Percentiles rank a stretch among this genome's conserved stretches.
These are phyloP conservation scores for Drosophila biarmipes DNA, from an alignment of 1,140 invertebrate genomes.

Conservation along the genomic window DNA sequence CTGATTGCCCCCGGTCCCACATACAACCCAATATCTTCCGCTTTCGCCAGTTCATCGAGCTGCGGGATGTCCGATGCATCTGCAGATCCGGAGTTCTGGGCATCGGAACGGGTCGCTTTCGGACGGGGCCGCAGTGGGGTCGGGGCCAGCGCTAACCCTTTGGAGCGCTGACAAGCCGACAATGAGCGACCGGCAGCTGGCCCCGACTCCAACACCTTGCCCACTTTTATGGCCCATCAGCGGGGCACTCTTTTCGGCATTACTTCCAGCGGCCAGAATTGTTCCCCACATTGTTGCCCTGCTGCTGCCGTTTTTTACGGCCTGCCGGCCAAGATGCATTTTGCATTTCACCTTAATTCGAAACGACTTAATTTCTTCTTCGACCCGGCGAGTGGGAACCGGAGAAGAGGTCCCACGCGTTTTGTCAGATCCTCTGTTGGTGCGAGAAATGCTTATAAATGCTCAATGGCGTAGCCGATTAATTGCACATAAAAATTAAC, in stretches of 20 bases:
- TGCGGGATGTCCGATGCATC: constrained; percentile 52
- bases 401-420: not conserved
- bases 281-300: constrained; percentile 60
- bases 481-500: constrained; percentile 83
- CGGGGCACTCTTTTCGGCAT: constrained; percentile 11
- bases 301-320: constrained; percentile 43
- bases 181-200: constrained; percentile 61
- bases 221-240: constrained; percentile 66
- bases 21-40: not conserved
- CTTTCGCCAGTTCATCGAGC: constrained; percentile 47
- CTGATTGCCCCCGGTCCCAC: not conserved
- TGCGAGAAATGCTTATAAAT: constrained; percentile 79
- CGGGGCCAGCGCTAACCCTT: not conserved
- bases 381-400: constrained; percentile 12
- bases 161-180: constrained; percentile 50
- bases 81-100: not conserved
- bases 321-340: constrained; percentile 42
- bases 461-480: constrained; percentile 80
- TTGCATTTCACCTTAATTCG: constrained; percentile 80
- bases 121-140: not conserved
- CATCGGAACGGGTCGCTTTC: not conserved
- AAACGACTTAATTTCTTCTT: constrained; percentile 75
- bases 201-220: constrained; percentile 65
- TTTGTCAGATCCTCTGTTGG: not conserved
- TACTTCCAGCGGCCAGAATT: not conserved